Conservation (phyloP, 2,888 invertebrate species). For the Thymelicus acteon region DNA sequence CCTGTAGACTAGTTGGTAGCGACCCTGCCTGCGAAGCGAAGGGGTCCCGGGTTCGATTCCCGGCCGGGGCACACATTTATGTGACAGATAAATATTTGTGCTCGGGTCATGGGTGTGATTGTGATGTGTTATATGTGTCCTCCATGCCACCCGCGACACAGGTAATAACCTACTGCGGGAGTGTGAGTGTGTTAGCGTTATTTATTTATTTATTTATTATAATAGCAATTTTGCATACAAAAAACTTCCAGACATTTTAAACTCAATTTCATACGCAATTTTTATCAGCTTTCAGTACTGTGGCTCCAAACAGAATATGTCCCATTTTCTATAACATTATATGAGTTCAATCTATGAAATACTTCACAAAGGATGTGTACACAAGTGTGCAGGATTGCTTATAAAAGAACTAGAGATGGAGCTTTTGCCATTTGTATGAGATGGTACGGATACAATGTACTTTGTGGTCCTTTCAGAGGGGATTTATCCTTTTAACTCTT, state of each 20-base stretch:
- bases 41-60: no score
- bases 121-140: no score
- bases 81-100: no score
- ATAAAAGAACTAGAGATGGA: conserved; percentile 66
- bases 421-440: conserved; percentile 62
- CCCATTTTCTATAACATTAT: conserved; percentile 21
- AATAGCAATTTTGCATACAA: no score
- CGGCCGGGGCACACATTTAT: no score
- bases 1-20: no score
- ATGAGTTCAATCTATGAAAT: conserved; percentile 56
- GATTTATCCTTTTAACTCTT: conserved; percentile 60
- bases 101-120: no score
- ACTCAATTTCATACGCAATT: neutral
- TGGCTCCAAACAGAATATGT: conserved; percentile 27
- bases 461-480: conserved; percentile 58
- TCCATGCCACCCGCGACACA: no score
- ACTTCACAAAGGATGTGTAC: conserved; percentile 57
- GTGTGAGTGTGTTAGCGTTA: no score
- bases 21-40: no score
- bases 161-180: no score
- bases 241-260: neutral
- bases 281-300: conserved; percentile 7
- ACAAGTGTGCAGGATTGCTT: conserved; percentile 60
- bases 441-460: conserved; percentile 65
- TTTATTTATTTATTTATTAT: no score